Base-by-base conservation (phyloP, 2,113 vertebrate genomes). In the Notarius lentiginosus region DNA sequence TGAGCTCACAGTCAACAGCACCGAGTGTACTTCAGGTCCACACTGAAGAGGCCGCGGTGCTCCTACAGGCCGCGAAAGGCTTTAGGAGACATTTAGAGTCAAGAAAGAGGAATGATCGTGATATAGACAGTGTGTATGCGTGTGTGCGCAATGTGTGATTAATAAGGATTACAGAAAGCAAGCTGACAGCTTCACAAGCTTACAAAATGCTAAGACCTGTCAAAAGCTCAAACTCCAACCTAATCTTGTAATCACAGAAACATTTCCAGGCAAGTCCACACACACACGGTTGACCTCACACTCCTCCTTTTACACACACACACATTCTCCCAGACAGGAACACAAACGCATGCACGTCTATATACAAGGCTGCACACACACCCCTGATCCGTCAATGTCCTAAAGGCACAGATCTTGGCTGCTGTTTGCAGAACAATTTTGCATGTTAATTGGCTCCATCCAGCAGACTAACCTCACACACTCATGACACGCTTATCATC, bases 151-250 rank as follows among this genome's bases (percentile, higher is more conserved):
- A 56, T 9, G 22, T 7, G 17, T 6, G 60, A 15, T 73, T 47
- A 73, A 84, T 91, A 86, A 83, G 83, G 87, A 90, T 91, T 87
- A 91, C 86, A 88, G n/a, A 30, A 15, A 61, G 65, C 10, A 56
- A 84, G 86, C 76, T 89, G 76, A 84, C 65, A 87, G 51, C 60
- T 65, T 70, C 63, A 82, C 60, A 63, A 87, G 84, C 87, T 85
- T 84, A 76, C 85, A 12, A 22, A 72, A 34, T 83, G 55, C 10
- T 56, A 11, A 56, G 24, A 53, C 20, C n/a, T n/a, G 24, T 53
- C 14, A 77, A 51, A 77, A n/a, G 22, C 2, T 56, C 14, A 30
- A 56, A 27, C n/a, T 34, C 55, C 55, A 41, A 34, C 1, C 27
- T 55, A 60, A 10, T 80, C 55, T 80, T 18, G 4, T 34, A 80